Base-by-base conservation (phyloP, 1,140 invertebrate genomes). In the Drosophila biarmipes region DNA sequence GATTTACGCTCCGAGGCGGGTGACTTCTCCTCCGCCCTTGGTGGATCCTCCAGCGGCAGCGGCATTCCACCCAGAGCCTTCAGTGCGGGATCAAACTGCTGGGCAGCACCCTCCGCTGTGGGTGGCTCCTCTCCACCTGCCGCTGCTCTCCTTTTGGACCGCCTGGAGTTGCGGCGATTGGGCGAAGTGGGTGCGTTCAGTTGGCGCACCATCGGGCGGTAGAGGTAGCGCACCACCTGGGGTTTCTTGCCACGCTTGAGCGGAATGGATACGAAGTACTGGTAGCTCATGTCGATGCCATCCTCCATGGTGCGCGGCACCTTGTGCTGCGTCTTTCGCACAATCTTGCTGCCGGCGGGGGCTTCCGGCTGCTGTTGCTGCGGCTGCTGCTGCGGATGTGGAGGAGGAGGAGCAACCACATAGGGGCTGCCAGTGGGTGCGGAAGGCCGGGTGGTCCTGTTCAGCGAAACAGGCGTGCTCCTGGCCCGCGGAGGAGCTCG, bases 211-310 rank as follows among this genome's bases (percentile, higher is more conserved):
- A 87, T 84, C 6, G 84, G 85, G 2, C 85, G 59, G 34, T 87
- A 84, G 0, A 87, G 46, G 12, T 90, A 87, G 29, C 84, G 84
- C 7, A 87, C 75, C 12, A 61, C 42, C 51, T 67, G 42, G 0
- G 85, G 52, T 34, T 77, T 84, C 10, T 42, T 46, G 14, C 85
- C 85, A 2, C 84, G 85, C 27, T 46, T 64, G 10, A 90, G 10
- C 0, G 85, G 85, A 12, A 40, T 61, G 2, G 67, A 69, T 3
- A 87, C 85, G 48, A 87, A 90, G 31, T 77, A 63, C 37, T 87
- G 79, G 54, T 87, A 87, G 61, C 84, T 87, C 21, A 84, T 68
- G 15, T 87, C 84, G 34, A 87, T 77, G 53, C 84, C 84, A 17
- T 87, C 84, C 15, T 87, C 85, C 11, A 84, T 73, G 7, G 85